Evolutionary conservation across 2,888 invertebrate genomes (phyloP).

Genomic region (Catotricha subobsoleta): DNA sequence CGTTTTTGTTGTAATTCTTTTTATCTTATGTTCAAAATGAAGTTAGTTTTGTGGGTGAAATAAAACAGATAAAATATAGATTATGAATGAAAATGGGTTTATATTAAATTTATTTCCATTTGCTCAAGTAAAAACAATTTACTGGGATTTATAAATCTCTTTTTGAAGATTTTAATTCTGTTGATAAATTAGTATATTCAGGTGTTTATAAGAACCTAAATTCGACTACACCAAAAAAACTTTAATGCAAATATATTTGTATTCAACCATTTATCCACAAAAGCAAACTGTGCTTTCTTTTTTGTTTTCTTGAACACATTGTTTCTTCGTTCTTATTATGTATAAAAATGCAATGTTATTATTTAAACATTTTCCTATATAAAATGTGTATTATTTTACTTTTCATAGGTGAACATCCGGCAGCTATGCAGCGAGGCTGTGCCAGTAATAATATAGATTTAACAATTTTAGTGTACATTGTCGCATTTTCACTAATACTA

Average conservation of each 20-base stretch:
- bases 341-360: not conserved
- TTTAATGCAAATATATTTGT: no score
- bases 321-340: not conserved
- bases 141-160: no score
- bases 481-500: constrained; percentile 3
- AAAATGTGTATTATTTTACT: constrained; percentile 14
- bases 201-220: no score
- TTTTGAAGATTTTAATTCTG: no score
- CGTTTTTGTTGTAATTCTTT: not conserved
- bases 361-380: not conserved
- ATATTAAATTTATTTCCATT: no score
- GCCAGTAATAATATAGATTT: constrained; percentile 22
- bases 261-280: not conserved
- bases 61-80: no score
- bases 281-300: no score
- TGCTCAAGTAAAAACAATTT: no score
- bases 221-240: no score
- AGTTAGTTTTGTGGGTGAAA: no score
- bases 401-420: constrained; percentile 63
- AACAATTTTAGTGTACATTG: constrained; percentile 7
- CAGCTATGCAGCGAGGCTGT: constrained; percentile 75
- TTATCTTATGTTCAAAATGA: not conserved
- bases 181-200: no score
- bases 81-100: no score
- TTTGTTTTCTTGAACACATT: not conserved